phyloP scores from a whole-genome alignment of 2,888 invertebrate genomes.

The Aphodius sticticus region DNA sequence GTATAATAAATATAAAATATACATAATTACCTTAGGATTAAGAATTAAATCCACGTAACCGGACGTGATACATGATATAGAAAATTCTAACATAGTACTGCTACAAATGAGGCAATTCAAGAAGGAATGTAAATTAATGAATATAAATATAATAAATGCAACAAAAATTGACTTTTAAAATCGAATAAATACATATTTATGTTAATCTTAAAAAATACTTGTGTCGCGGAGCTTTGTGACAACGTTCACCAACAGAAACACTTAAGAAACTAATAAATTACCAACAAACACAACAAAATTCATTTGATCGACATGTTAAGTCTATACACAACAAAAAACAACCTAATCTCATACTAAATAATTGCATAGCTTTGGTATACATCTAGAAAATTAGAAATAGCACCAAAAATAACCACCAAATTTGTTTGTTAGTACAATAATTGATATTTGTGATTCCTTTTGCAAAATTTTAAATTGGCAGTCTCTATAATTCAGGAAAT shows the following conservation, averaged over 20 bases:
- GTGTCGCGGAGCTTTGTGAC: background rate
- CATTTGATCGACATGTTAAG: background rate
- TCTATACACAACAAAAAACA: background rate
- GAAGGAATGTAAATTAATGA: constrained; percentile 4
- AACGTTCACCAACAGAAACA: background rate
- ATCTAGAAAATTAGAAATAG: background rate
- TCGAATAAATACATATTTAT: background rate
- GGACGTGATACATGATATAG: background rate
- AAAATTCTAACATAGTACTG: background rate
- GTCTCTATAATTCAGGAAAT: background rate
- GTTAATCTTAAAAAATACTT: background rate
- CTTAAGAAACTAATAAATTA: background rate
- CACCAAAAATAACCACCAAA: constrained; percentile 4
- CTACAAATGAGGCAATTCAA: background rate
- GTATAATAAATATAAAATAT: constrained; percentile 4
- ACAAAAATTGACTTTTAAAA: background rate
- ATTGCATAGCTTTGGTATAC: background rate
- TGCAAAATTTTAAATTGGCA: background rate
- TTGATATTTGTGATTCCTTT: background rate
- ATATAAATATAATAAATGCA: background rate
- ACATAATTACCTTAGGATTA: background rate
- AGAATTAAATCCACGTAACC: background rate
- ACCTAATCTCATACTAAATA: background rate
- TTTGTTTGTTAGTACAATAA: background rate
- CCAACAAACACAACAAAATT: background rate